phyloP scores from a whole-genome alignment of 2,888 invertebrate species.

The Saturnia pavonia region DNA sequence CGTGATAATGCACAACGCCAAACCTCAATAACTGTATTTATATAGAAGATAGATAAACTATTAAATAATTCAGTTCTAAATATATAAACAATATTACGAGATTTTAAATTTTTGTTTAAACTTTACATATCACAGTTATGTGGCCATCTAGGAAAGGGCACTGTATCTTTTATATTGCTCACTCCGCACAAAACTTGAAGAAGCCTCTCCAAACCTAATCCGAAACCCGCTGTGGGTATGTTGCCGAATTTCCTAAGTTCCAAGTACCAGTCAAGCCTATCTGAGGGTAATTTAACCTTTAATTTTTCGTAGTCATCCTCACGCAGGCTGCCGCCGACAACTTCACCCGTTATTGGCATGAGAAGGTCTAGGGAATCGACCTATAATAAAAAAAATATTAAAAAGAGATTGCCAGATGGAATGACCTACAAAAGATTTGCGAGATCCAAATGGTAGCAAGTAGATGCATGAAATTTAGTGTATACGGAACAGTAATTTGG shows the following conservation, averaged over 20 bases:
- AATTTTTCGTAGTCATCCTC: slow-evolving; percentile 88
- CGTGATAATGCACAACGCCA: no score
- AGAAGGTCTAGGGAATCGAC: slow-evolving; percentile 94
- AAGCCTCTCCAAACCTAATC: slow-evolving; percentile 96
- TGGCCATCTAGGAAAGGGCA: slow-evolving; percentile 97
- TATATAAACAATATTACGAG: no score
- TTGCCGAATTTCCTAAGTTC: slow-evolving; percentile 94
- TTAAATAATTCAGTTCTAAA: no score
- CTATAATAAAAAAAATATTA: slow-evolving; percentile 51
- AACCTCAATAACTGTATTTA: no score
- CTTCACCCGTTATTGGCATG: slow-evolving; percentile 94
- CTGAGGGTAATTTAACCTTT: slow-evolving; percentile 82
- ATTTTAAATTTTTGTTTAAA: not conserved
- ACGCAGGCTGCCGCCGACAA: slow-evolving; percentile 97
- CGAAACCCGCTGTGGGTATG: slow-evolving; percentile 96
- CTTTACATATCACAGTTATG: slow-evolving; percentile 89
- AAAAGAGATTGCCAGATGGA: not conserved
- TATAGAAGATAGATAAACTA: no score
- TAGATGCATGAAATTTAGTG: not conserved
- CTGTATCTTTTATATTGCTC: slow-evolving; percentile 94
- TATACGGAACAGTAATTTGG: no score
- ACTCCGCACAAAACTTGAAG: slow-evolving; percentile 91
- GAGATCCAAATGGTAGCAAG: not conserved
- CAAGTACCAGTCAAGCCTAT: slow-evolving; percentile 90
- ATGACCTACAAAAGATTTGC: not conserved